These are phyloP conservation scores for Megalurothrips usitatus DNA, from an alignment of 2,888 invertebrate species.

Conservation along the genomic window DNA sequence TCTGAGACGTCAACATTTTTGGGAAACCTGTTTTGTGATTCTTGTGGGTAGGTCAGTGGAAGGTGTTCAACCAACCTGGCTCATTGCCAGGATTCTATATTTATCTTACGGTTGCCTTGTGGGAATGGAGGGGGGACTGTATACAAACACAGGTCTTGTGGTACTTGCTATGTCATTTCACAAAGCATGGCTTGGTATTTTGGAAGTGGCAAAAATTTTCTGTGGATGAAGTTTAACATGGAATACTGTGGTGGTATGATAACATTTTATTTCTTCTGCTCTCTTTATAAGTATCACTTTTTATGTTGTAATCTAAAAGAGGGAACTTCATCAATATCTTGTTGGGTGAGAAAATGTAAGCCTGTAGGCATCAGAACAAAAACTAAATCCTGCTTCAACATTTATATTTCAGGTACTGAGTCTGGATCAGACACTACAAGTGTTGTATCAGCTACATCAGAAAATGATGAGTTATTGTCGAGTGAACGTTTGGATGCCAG, in stretches of 20 bases:
- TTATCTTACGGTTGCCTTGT: not conserved
- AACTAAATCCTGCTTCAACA: not conserved
- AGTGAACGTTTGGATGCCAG: constrained; percentile 33
- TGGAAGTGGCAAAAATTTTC: not conserved
- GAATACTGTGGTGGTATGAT: not conserved
- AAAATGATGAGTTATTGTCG: constrained; percentile 36
- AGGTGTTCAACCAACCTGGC: not conserved
- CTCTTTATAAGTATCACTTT: not conserved
- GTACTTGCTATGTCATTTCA: not conserved
- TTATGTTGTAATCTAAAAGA: not conserved
- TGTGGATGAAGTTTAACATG: constrained; percentile 13
- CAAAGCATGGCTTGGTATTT: constrained; percentile 16
- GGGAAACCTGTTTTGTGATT: too few relatives aligned
- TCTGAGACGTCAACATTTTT: too few relatives aligned
- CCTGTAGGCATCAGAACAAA: not conserved
- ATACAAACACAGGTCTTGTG: not conserved
- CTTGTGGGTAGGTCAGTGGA: too few relatives aligned
- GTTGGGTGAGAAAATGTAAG: not conserved
- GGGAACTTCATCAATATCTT: not conserved
- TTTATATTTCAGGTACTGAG: not conserved
- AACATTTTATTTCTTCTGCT: not conserved
- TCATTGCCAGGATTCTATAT: not conserved
- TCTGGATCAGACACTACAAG: constrained; percentile 3
- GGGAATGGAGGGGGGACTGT: not conserved
- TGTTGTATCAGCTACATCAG: constrained; percentile 36